Evolutionary conservation across 2,797 vertebrate genomes (phyloP).

Genomic region (Antrozous pallidus): DNA sequence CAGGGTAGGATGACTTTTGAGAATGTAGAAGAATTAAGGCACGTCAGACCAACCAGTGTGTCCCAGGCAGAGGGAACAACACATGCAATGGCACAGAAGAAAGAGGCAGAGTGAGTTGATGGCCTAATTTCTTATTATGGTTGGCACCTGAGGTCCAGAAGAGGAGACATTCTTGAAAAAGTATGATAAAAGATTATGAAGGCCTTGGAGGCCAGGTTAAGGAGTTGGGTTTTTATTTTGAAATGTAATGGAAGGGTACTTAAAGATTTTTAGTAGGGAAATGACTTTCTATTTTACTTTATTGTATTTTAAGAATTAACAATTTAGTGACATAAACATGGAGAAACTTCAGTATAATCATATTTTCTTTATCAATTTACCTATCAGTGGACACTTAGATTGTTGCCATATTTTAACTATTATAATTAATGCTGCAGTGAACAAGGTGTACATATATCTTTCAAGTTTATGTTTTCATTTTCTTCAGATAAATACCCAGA

Average conservation of each 20-base stretch:
- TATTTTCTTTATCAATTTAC: not conserved
- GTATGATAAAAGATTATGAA: not conserved
- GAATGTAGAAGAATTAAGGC: not conserved
- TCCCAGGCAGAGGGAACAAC: not conserved
- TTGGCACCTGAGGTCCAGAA: not conserved
- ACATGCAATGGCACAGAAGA: not conserved
- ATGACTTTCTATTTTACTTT: constrained; percentile 4
- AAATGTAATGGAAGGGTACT: not conserved
- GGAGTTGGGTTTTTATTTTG: not conserved
- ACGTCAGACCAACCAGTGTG: not conserved
- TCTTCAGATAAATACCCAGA: not conserved
- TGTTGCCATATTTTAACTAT: not conserved
- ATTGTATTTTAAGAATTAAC: not conserved
- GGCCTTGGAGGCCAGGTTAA: not conserved
- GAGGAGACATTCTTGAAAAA: not conserved
- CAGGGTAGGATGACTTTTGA: constrained; percentile 1
- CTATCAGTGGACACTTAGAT: not conserved
- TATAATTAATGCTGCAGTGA: not conserved
- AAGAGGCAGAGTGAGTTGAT: not conserved
- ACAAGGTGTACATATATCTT: not conserved
- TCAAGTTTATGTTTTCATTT: not conserved
- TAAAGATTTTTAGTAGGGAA: not conserved
- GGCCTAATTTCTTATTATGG: not conserved
- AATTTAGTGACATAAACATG: not conserved
- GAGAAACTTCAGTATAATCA: not conserved